A percentile compares a stretch with the other conserved stretches of the same genome.
Evolutionary conservation across 2,888 invertebrate species (phyloP).

Genomic region (Oligia latruncula): DNA sequence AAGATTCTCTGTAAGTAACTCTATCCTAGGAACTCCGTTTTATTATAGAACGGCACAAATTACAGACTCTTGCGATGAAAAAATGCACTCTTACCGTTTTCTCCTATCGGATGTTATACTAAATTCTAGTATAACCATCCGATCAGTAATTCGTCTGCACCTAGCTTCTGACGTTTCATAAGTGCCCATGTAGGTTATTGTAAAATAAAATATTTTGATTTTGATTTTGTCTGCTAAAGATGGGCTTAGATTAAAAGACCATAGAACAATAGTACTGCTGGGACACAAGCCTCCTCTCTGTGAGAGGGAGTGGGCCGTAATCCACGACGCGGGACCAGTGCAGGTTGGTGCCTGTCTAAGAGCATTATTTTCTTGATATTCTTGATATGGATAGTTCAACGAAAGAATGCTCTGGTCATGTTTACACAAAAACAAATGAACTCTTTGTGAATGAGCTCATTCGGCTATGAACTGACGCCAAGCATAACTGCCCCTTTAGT

Average conservation of each 20-base stretch:
- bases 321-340: not conserved
- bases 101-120: not conserved
- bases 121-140: no score
- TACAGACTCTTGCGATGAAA: constrained; percentile 30
- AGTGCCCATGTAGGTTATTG: no score
- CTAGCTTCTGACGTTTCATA: no score
- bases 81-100: not conserved
- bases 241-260: not conserved
- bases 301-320: not conserved
- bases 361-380: not conserved
- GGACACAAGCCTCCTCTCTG: not conserved
- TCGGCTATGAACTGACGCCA: no score
- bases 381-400: not conserved
- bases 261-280: not conserved
- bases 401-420: not conserved
- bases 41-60: constrained; percentile 55
- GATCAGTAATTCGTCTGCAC: not conserved
- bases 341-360: not conserved
- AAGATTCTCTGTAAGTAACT: constrained; percentile 72
- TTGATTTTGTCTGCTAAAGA: not conserved
- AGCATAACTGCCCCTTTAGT: no score
- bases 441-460: not conserved
- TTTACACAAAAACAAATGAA: not conserved
- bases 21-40: constrained; percentile 62
- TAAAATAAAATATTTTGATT: no score